Evolutionary conservation across 2,113 vertebrate genomes (phyloP).

Genomic region (Pitta sordida): DNA sequence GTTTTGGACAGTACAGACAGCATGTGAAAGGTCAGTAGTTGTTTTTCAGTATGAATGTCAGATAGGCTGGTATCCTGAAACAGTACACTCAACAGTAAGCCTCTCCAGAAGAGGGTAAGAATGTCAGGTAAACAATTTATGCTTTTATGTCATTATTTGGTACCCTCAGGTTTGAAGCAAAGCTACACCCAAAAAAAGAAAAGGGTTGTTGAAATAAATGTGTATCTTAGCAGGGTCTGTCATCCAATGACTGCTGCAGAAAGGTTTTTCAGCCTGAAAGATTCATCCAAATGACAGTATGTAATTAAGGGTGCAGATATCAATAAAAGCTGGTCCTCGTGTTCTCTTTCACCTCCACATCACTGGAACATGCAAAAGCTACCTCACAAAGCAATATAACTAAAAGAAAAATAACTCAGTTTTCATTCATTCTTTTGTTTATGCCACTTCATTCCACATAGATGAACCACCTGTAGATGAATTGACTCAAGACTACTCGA

Average conservation of each 20-base stretch:
- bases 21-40: neutral
- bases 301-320: neutral
- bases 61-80: neutral
- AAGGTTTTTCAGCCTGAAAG: neutral
- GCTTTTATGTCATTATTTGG: neutral
- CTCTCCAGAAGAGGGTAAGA: neutral
- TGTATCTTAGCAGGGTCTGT: neutral
- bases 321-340: neutral
- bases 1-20: neutral
- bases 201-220: neutral
- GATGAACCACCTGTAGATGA: neutral
- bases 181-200: neutral
- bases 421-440: neutral
- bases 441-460: neutral
- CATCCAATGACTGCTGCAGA: neutral
- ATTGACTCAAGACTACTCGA: neutral
- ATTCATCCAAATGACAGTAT: neutral
- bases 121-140: neutral
- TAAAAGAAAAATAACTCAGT: neutral
- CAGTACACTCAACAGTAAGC: neutral
- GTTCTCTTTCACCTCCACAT: neutral
- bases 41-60: neutral
- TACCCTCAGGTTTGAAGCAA: neutral
- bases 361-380: neutral
- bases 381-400: neutral